phyloP scores from a whole-genome alignment of 2,113 vertebrate genomes.

The Charina bottae region DNA sequence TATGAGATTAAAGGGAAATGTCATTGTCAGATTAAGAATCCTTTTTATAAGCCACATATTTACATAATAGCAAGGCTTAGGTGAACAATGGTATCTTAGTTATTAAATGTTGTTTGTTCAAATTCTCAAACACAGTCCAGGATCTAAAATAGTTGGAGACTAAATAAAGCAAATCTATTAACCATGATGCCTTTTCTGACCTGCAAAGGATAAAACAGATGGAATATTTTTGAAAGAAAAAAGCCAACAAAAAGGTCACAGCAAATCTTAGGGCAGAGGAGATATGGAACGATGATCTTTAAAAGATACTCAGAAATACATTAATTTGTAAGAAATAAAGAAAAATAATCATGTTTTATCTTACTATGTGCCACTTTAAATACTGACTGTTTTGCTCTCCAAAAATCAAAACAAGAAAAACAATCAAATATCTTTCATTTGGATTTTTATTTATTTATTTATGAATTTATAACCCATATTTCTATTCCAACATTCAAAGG shows the following conservation, averaged over 20 bases:
- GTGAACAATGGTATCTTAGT: neutral
- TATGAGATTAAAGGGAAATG: slow-evolving; percentile 24
- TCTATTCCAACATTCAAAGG: neutral
- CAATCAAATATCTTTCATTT: neutral
- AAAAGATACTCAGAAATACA: neutral
- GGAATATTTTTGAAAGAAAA: slow-evolving; percentile 3
- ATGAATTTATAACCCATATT: neutral
- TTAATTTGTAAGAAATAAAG: neutral
- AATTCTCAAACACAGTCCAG: neutral
- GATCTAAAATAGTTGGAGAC: slow-evolving; percentile 16
- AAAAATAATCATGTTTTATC: neutral
- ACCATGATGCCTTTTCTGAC: neutral
- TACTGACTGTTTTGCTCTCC: neutral
- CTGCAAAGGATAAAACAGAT: neutral
- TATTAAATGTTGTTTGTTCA: slow-evolving; percentile 22
- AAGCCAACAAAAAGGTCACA: slow-evolving; percentile 15
- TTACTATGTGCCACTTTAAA: neutral
- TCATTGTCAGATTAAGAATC: slow-evolving; percentile 18
- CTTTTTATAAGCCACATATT: slow-evolving; percentile 5
- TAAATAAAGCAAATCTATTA: slow-evolving; percentile 8
- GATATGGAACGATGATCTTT: neutral
- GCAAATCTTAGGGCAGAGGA: neutral
- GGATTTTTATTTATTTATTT: neutral
- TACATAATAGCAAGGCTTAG: neutral
- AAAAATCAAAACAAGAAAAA: neutral